Conservation (phyloP, 2,797 vertebrate genomes). For the Toxotes lorentzi region DNA sequence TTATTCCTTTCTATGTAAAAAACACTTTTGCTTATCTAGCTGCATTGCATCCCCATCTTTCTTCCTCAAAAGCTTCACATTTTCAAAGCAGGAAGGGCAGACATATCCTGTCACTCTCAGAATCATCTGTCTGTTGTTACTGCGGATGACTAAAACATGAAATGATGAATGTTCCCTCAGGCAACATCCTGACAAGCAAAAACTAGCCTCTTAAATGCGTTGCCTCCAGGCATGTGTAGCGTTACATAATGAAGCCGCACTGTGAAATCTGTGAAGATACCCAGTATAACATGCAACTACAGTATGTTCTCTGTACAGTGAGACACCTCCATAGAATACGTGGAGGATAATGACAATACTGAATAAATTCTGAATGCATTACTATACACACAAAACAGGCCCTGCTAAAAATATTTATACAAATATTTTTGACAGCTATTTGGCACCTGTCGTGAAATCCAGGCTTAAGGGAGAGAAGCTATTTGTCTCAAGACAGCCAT, state of each 20-base stretch:
- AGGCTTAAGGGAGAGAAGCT: background rate
- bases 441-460: constrained; percentile 11
- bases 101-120: constrained; percentile 56
- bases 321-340: constrained; percentile 49
- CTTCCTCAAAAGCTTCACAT: constrained; percentile 11
- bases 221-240: constrained; percentile 57
- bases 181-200: constrained; percentile 72
- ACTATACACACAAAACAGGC: background rate
- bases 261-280: constrained; percentile 54
- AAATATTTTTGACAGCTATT: constrained; percentile 19
- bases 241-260: constrained; percentile 70
- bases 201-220: constrained; percentile 65
- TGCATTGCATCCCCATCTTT: constrained; percentile 1
- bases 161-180: constrained; percentile 67
- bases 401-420: background rate
- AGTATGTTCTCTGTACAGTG: constrained; percentile 34
- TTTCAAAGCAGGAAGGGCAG: constrained; percentile 33
- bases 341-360: constrained; percentile 23
- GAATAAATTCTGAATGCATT: constrained; percentile 41
- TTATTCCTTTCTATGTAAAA: background rate
- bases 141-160: constrained; percentile 63
- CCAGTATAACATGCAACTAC: constrained; percentile 46
- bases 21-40: background rate
- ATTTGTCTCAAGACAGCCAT: background rate
- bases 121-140: constrained; percentile 73